Conservation (phyloP, 2,797 vertebrate genomes). For the Urophycis tenuis region DNA sequence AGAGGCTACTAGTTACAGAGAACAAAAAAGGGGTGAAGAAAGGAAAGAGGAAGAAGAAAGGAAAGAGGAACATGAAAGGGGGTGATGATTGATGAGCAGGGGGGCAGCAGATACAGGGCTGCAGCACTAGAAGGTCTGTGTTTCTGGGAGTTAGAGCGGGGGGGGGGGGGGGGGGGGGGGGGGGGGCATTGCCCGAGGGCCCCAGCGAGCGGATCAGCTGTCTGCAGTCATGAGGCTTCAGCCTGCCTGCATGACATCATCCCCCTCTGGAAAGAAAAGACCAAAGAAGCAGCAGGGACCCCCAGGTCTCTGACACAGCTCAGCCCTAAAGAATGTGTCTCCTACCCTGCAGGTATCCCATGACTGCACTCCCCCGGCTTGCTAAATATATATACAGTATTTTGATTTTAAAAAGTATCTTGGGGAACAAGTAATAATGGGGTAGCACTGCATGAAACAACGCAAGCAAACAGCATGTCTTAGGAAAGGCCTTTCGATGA, state of each 20-base stretch:
- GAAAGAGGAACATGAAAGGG: background rate
- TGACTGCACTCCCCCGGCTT: background rate
- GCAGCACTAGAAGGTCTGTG: background rate
- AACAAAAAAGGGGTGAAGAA: background rate
- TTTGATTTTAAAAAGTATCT: too few relatives aligned
- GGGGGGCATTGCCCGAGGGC: slow-evolving; percentile 9
- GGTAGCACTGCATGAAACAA: background rate
- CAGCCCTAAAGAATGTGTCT: too few relatives aligned
- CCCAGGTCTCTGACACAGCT: background rate
- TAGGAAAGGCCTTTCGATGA: background rate
- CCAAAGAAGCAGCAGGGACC: slow-evolving; percentile 31
- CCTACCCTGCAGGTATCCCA: background rate
- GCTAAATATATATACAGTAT: too few relatives aligned
- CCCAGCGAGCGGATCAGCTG: slow-evolving; percentile 47
- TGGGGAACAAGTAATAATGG: background rate
- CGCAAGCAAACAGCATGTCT: background rate
- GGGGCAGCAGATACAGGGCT: background rate
- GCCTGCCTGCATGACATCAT: slow-evolving; percentile 51
- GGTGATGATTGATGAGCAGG: background rate
- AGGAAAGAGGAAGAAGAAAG: background rate
- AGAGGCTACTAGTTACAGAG: background rate
- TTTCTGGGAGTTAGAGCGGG: background rate
- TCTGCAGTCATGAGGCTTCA: slow-evolving; percentile 51
- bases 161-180: background rate
- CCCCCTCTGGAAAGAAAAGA: slow-evolving; percentile 17